Evolutionary conservation across 2,113 vertebrate genomes (phyloP), one percentile per base, ranked within the genome.

Genomic region (Athene noctua): DNA sequence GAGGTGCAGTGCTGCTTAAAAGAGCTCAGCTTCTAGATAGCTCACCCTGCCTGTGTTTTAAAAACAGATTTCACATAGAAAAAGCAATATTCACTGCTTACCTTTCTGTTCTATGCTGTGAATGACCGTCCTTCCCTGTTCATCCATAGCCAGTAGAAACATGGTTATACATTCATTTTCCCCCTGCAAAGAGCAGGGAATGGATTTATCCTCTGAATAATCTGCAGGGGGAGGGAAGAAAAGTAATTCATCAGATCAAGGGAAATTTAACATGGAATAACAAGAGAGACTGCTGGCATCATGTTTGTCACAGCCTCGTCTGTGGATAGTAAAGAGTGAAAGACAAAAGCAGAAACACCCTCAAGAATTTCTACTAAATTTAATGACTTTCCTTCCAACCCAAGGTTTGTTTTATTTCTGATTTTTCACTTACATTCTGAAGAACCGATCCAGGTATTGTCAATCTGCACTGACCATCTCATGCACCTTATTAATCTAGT

Each of bases 141-240:
- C 98, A 94, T 98, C 97, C 86, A 94, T 95, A 65, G 98, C 92
- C 96, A 99, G 97, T 44, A 96, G 96, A 98, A 99, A 99, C 67
- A 99, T 99, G 94, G 99, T 98, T 97, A 98, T 96, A 95, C 99
- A 99, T 97, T 99, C 98, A 46, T 99, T 99, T 97, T 99, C 98
- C 47, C 97, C 99, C 98, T 98, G 98, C 93, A 99, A 95, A 68
- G 97, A 98, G 98, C 99, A 99, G 86, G 96, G 92, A 97, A 98
- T 97, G 80, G 98, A 98, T 96, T 97, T 97, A 88, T 98, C 98
- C 96, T 98, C 98, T 91, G 98, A 98, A 97, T 98, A 98, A 97
- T 99, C 99, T 99, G 97, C 90, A 98, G 94, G 88, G 85, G 97
- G 91, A 96, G 88, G 74, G 21, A 51, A 30, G 92, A 96, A 84